phyloP scores from a whole-genome alignment of 2,797 vertebrate genomes.

The Miichthys miiuy region DNA sequence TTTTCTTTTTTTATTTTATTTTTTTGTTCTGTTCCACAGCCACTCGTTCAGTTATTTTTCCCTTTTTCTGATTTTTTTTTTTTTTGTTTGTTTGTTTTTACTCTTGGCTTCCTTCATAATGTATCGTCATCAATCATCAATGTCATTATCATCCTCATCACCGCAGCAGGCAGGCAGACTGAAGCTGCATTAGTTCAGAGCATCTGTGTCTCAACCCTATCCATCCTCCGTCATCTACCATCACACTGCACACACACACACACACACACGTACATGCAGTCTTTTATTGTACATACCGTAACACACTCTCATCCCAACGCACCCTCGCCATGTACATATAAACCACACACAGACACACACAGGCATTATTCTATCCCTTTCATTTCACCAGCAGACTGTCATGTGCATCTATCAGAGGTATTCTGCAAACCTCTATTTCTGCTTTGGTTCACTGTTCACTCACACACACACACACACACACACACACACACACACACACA shows the following conservation, averaged over 20 bases:
- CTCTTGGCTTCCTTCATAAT: slow-evolving; percentile 67
- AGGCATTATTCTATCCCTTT: slow-evolving; percentile 40
- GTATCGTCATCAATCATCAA: slow-evolving; percentile 40
- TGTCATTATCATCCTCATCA: slow-evolving; percentile 42
- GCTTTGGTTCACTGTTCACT: slow-evolving; percentile 42
- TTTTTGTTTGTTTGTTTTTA: slow-evolving; percentile 58
- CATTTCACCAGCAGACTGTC: slow-evolving; percentile 69
- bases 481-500: slow-evolving; percentile 28
- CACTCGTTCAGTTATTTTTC: slow-evolving; percentile 48
- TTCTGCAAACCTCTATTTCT: slow-evolving; percentile 48
- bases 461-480: slow-evolving; percentile 38
- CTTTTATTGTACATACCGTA: slow-evolving; percentile 44
- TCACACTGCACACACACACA: slow-evolving; percentile 23
- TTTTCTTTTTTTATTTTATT: slow-evolving; percentile 46
- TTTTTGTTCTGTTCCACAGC: slow-evolving; percentile 47
- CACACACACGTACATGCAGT: slow-evolving; percentile 5
- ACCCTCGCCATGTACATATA: slow-evolving; percentile 38
- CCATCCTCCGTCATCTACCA: slow-evolving; percentile 37
- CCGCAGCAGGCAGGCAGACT: slow-evolving; percentile 52
- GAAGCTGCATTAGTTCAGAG: slow-evolving; percentile 62
- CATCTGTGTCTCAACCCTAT: slow-evolving; percentile 69
- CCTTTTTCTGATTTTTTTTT: slow-evolving; percentile 40
- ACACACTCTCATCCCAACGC: slow-evolving; percentile 41
- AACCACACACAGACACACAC: slow-evolving; percentile 10
- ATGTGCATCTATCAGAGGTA: slow-evolving; percentile 46